Evolutionary conservation across 2,113 vertebrate genomes (phyloP).

Genomic region (Polypterus bichir): DNA sequence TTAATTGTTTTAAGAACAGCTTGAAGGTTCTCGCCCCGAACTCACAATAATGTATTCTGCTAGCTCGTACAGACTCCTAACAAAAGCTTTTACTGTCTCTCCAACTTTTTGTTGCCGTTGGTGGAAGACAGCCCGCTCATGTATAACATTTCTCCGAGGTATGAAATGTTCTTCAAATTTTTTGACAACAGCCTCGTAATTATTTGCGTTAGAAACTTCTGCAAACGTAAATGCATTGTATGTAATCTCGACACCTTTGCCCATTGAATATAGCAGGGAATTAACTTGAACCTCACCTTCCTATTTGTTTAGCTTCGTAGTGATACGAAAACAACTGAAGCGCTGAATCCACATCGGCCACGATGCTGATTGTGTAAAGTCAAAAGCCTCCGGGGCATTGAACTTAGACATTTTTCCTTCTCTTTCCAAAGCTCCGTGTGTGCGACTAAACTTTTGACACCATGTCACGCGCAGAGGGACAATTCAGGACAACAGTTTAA

Average conservation of each 20-base stretch:
- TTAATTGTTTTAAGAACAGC: constrained; percentile 9
- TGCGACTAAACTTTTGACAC: too few species aligned
- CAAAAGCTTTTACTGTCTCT: constrained; percentile 3
- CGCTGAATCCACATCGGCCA: too few species aligned
- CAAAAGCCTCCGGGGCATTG: too few species aligned
- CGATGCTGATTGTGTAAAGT: too few species aligned
- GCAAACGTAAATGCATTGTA: constrained; percentile 1
- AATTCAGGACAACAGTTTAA: too few species aligned
- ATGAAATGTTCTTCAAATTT: constrained; percentile 2
- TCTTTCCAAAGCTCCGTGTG: too few species aligned
- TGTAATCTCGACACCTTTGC: background rate
- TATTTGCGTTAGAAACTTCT: background rate
- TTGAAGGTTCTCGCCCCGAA: constrained; percentile 2
- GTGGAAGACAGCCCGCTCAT: background rate
- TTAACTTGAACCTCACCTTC: too few species aligned
- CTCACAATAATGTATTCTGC: background rate
- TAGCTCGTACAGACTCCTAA: background rate
- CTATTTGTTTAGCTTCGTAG: too few species aligned
- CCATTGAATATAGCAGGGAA: constrained; percentile 2
- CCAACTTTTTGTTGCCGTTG: background rate
- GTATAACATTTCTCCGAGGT: background rate
- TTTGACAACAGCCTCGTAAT: background rate
- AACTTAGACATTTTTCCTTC: too few species aligned
- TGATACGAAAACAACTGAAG: too few species aligned
- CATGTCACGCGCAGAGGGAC: too few species aligned